A percentile compares a stretch with the other conserved stretches of the same genome.
Conservation (phyloP, 53 echinoderm and acorn worm species). For the Temnopleurus reevesii region DNA sequence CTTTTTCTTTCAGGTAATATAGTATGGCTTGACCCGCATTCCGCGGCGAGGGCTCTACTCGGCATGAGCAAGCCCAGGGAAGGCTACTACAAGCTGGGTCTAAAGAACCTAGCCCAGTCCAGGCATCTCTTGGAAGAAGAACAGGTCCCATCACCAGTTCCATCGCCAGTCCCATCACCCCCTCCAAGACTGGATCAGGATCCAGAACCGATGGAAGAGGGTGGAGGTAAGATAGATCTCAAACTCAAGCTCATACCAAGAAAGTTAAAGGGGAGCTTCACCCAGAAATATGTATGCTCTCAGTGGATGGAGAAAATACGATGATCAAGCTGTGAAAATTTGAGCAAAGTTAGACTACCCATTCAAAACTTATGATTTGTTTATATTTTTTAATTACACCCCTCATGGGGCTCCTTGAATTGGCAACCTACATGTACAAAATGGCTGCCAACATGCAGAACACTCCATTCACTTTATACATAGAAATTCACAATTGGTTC, state of each 20-base stretch:
- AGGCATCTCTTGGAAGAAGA: constrained; percentile 26
- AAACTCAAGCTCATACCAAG: too few relatives aligned
- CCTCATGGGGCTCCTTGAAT: too few relatives aligned
- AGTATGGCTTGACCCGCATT: constrained; percentile 95
- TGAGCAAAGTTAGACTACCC: too few relatives aligned
- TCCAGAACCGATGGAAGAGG: constrained; percentile 96
- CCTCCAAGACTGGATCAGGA: constrained; percentile 63
- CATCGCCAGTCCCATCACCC: background rate
- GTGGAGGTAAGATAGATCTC: constrained; percentile 14
- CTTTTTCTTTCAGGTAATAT: constrained; percentile 79
- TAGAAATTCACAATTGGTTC: too few relatives aligned
- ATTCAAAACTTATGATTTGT: too few relatives aligned
- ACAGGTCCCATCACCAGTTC: background rate
- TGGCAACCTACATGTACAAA: too few relatives aligned
- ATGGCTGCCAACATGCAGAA: too few relatives aligned
- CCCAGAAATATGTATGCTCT: too few relatives aligned
- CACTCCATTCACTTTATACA: too few relatives aligned
- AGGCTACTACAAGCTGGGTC: constrained; percentile 50
- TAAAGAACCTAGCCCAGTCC: constrained; percentile 58
- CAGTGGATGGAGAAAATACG: too few relatives aligned
- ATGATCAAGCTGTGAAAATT: too few relatives aligned
- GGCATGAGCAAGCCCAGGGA: constrained; percentile 76
- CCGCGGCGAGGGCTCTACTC: constrained; percentile 89
- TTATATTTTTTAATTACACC: background rate
- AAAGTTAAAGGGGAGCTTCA: too few relatives aligned